Evolutionary conservation across 2,888 invertebrate genomes (phyloP), one percentile per base, ranked within the genome.

Genomic region (Protophormia terraenovae): DNA sequence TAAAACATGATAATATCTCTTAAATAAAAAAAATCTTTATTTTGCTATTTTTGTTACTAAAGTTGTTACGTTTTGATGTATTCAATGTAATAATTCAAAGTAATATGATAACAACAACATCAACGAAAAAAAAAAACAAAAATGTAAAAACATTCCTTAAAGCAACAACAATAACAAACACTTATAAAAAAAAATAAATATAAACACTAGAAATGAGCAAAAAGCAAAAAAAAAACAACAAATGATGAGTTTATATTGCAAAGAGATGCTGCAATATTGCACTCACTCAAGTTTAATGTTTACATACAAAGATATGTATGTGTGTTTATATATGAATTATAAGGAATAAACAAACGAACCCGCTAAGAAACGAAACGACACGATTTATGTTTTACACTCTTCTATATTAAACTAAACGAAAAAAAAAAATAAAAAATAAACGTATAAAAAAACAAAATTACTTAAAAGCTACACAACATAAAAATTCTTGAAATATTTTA

Each of bases 61-160:
- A 41, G 35, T 38, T 19, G 78, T 78, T 71, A 71, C 50, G 64
- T 80, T 73, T 67, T 75, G 67, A 75, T 75, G 73, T 75, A 75
- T 75, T 75, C 81, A 41, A 16, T 75, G 69, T 29, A 69, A 75
- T 75, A 81, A 81, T 75, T 75, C 81, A 81, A 27, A n/a, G 75
- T 62, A 81, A 81, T 81, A 69, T 69, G 81, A 81, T 69, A 50
- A 47, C 38, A 67, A 50, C 22, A 45, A 58, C 35, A 60, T 19
- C 50, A 29, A 53, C 19, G 32, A 22, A 6, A 24, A 47, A 19
- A 35, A 60, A 47, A 29, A 16, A 67, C 47, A 0, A 14, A 67
- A 67, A 19, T n/a, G 10, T 14, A 35, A 35, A n/a, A n/a, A n/a
- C n/a, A n/a, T n/a, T n/a, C n/a, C n/a, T n/a, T n/a, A n/a, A n/a